Evolutionary conservation across 2,888 invertebrate genomes (phyloP).

Genomic region (Aspidiotus destructor): DNA sequence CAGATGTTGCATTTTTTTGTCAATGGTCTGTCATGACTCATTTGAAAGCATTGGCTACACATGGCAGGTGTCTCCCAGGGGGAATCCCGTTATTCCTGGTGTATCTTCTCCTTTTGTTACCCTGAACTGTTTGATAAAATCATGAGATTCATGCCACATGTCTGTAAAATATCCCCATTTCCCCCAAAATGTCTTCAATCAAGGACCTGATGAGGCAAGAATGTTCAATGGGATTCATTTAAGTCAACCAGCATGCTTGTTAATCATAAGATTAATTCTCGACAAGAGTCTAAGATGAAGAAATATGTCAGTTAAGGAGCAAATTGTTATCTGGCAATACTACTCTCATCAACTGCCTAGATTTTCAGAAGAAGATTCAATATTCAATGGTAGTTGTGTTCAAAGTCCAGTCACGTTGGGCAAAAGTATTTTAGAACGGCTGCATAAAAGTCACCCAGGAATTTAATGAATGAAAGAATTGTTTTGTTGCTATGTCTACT

Average conservation of each 20-base stretch:
- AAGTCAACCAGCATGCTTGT: not conserved
- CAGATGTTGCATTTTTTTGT: too few species aligned
- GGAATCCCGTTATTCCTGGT: too few species aligned
- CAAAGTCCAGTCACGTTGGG: not conserved
- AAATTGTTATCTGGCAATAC: not conserved
- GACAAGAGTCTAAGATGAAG: not conserved
- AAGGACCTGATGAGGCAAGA: too few species aligned
- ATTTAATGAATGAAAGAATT: not conserved
- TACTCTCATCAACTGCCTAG: not conserved
- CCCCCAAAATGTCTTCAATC: too few species aligned
- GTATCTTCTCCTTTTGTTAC: too few species aligned
- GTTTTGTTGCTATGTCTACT: not conserved
- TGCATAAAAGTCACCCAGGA: not conserved
- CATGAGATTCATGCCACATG: too few species aligned
- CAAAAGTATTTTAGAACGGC: not conserved
- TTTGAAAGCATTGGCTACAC: too few species aligned
- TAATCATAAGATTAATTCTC: not conserved
- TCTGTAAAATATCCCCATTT: too few species aligned
- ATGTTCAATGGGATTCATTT: conserved; percentile 13
- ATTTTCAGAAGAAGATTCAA: not conserved
- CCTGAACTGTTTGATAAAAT: too few species aligned
- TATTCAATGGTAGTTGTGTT: conserved; percentile 1
- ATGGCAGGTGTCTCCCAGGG: too few species aligned
- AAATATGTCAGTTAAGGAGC: not conserved
- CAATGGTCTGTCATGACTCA: too few species aligned